phyloP scores from a whole-genome alignment of 2,113 vertebrate genomes.

The Helogale parvula region DNA sequence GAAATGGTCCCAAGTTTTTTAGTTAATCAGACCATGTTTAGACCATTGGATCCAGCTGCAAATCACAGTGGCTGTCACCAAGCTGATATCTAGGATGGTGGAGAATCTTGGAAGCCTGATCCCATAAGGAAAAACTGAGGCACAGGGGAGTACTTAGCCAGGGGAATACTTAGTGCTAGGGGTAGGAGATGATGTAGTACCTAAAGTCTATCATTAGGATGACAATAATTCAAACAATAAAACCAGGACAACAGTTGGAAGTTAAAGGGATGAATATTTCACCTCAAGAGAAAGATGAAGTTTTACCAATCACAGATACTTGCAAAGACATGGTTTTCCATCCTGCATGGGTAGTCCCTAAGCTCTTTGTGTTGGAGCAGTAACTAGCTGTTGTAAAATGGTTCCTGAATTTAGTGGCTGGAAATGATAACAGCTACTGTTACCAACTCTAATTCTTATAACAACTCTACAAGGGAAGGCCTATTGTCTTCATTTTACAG shows the following conservation, averaged over 20 bases:
- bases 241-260: background rate
- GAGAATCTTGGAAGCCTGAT: background rate
- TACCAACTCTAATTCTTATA: background rate
- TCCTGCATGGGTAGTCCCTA: background rate
- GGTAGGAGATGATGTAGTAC: background rate
- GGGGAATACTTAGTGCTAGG: background rate
- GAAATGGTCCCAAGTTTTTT: constrained; percentile 26
- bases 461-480: background rate
- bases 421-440: background rate
- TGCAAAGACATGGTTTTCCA: background rate
- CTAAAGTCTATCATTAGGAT: background rate
- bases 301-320: background rate
- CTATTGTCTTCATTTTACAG: constrained; percentile 2
- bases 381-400: background rate
- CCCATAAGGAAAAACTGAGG: background rate
- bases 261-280: background rate
- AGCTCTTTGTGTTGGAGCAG: background rate
- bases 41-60: background rate
- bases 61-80: background rate
- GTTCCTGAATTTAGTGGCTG: background rate
- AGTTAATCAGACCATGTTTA: constrained; percentile 51
- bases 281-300: background rate
- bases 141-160: background rate
- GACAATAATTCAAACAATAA: background rate
- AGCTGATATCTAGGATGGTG: background rate